Base-by-base conservation (phyloP, 2,888 invertebrate species). In the Enoplolaimus lenunculus region DNA sequence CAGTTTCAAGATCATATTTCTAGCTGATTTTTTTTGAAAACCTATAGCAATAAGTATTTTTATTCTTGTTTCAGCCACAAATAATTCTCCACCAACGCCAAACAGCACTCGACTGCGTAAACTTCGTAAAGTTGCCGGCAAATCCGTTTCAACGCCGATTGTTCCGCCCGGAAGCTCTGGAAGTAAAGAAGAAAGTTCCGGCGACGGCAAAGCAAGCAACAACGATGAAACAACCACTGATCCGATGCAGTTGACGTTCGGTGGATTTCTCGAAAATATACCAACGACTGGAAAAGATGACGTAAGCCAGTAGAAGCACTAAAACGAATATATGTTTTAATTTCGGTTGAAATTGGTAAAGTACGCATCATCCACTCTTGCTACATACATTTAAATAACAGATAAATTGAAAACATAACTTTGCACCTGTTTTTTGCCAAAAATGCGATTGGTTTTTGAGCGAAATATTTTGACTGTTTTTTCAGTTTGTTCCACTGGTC, bases 401-500 rank as follows among this genome's bases (percentile, higher is more conserved):
- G n/a, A n/a, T n/a, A n/a, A n/a, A n/a, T n/a, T n/a, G n/a, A n/a
- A n/a, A n/a, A n/a, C n/a, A n/a, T n/a, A n/a, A n/a, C n/a, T n/a
- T n/a, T n/a, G n/a, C n/a, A n/a, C n/a, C n/a, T n/a, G n/a, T n/a
- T n/a, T n/a, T n/a, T n/a, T n/a, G n/a, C n/a, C n/a, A n/a, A n/a
- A n/a, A n/a, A n/a, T n/a, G n/a, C n/a, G n/a, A n/a, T n/a, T n/a
- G n/a, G n/a, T n/a, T n/a, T n/a, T n/a, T n/a, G n/a, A n/a, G 45
- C 21, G 21, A 21, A 7, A 45, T 45, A 45, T 45, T 45, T 7
- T 45, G 45, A 21, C 21, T 13, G 21, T 86, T 84, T 89, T 90
- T 69, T 75, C 86, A 87, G 80, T 87, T 83, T 79, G 89, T 95
- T 74, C 95, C 95, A 0, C 84, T 88, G 73, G 87, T 95, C 57